These are phyloP conservation scores for Thinocorus orbignyianus DNA, from an alignment of 2,113 vertebrate species.

Conservation along the genomic window DNA sequence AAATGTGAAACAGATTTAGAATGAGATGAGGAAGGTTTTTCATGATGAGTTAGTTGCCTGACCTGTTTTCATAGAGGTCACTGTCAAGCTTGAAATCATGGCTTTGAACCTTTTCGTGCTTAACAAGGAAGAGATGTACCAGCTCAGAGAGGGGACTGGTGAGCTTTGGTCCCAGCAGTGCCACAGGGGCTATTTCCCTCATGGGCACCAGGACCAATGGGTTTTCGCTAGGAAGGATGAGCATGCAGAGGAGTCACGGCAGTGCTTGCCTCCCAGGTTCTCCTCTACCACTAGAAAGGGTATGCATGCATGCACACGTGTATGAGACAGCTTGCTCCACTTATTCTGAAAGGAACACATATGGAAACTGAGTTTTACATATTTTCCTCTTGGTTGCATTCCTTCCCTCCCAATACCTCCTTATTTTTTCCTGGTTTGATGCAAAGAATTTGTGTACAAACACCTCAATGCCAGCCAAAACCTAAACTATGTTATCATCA, in stretches of 20 bases:
- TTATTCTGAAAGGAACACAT: not conserved
- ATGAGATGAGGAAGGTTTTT: not conserved
- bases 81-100: not conserved
- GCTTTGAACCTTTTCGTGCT: not conserved
- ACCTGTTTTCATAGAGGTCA: not conserved
- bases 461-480: not conserved
- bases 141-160: not conserved
- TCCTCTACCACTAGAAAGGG: not conserved
- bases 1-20: constrained; percentile 20
- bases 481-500: not conserved
- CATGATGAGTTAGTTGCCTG: not conserved
- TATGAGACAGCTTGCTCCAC: not conserved
- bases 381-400: not conserved
- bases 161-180: not conserved
- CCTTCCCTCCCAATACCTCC: not conserved
- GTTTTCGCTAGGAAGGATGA: not conserved
- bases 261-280: fast-evolving
- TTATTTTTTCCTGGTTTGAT: not conserved
- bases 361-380: not conserved
- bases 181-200: not conserved
- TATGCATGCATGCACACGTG: no score
- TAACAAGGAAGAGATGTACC: not conserved
- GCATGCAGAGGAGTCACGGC: not conserved
- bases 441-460: not conserved
- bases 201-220: not conserved